Evolutionary conservation across 2,888 invertebrate genomes (phyloP), one percentile per base, ranked within the genome.

Genomic region (Parapristionchus giblindavisi): DNA sequence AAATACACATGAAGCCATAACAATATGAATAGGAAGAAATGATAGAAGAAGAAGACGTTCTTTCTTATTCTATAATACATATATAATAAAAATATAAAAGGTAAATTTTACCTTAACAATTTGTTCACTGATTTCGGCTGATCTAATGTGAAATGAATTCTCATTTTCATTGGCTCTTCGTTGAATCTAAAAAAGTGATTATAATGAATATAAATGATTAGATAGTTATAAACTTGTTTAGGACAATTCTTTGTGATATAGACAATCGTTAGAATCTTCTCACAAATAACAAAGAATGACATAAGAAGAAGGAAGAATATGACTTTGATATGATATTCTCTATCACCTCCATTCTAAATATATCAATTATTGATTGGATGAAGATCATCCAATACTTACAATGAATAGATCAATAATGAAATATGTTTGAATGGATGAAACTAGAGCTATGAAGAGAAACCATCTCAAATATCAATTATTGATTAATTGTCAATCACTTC

Each of bases 261-360:
- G 63, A 43, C 40, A 43, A 65, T 65, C 29, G 11, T 29, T 27
- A 65, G 63, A 4, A 43, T 17, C 43, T 65, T 65, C 63, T 65
- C 63, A 5, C 21, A 21, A 17, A 65, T 43, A 21, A 43, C 43
- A 11, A 65, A 40, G 63, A 65, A 65, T 0, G 63, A 40, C 43
- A 43, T 43, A 3, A 65, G 63, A 4, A 65, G 43, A 2, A 43
- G 29, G 14, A 65, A 17, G 43, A 65, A 65, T 40, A 65, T 40
- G 63, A 65, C 27, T 0, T 21, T 14, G 14, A 43, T 40, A 3
- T 36, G 40, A 32, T 40, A 65, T 1, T 65, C 63, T 40, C 43
- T 40, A 29, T n/a, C 17, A 32, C 63, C 63, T 21, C 63, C 63
- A 1, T 27, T 27, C 63, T 65, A 43, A 4, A 43, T 36, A 38